These are phyloP conservation scores for Prietella phreatophila DNA, from an alignment of 2,113 vertebrate genomes.

Conservation along the genomic window DNA sequence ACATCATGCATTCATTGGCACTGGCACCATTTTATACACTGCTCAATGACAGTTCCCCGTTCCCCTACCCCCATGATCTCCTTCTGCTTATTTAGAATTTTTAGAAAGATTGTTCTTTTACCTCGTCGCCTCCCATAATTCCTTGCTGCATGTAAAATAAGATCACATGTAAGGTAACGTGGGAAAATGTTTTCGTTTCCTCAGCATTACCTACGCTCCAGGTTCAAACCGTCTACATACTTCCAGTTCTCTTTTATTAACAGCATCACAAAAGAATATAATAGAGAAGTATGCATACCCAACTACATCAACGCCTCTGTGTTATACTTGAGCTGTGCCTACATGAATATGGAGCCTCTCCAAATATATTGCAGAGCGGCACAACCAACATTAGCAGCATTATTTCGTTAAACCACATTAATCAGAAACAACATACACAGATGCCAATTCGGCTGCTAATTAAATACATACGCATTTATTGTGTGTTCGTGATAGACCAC, in stretches of 20 bases:
- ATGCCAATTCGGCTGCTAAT: neutral
- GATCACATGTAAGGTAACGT: constrained; percentile 61
- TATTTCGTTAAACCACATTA: neutral
- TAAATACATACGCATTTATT: neutral
- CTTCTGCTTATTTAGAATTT: constrained; percentile 4
- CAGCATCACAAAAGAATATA: neutral
- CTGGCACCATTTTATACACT: neutral
- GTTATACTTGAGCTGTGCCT: neutral
- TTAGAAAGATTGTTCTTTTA: constrained; percentile 75
- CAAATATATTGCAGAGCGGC: neutral
- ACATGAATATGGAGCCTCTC: neutral
- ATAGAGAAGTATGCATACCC: constrained; percentile 15
- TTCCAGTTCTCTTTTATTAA: constrained; percentile 6
- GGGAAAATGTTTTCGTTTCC: neutral
- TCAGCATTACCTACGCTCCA: neutral
- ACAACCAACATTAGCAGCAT: neutral
- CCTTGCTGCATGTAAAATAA: constrained; percentile 98
- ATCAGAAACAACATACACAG: neutral
- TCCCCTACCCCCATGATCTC: neutral
- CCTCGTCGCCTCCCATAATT: constrained; percentile 99
- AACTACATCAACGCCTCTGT: constrained; percentile 7
- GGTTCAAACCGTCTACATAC: neutral
- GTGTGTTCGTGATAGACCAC: neutral
- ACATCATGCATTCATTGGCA: constrained; percentile 42
- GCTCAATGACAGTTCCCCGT: neutral